These are phyloP conservation scores for Lithodes maja DNA, from an alignment of 2,888 invertebrate genomes.

Conservation along the genomic window DNA sequence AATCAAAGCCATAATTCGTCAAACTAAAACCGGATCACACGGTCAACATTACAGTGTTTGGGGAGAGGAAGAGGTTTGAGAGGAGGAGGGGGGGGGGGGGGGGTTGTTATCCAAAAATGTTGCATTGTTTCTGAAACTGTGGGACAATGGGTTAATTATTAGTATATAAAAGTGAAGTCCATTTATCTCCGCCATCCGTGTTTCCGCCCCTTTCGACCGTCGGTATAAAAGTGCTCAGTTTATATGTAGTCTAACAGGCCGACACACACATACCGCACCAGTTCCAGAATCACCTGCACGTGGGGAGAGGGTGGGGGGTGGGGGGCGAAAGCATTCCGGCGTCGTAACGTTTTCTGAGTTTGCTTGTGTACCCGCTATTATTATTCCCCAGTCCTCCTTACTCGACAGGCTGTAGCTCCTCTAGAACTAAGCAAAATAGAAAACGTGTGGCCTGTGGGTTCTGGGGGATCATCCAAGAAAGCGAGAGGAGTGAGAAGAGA, in stretches of 20 bases:
- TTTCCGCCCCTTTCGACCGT: not conserved
- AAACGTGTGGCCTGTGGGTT: constrained; percentile 26
- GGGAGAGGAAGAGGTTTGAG: no score
- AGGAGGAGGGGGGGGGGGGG: no score
- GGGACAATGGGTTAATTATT: not conserved
- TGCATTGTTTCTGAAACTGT: not conserved
- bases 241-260: not conserved
- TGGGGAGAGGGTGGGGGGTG: not conserved
- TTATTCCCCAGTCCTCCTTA: constrained; percentile 21
- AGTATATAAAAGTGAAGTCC: not conserved
- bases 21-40: not conserved
- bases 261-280: not conserved
- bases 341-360: not conserved
- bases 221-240: not conserved
- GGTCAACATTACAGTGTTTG: not conserved
- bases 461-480: constrained; percentile 24
- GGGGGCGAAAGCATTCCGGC: not conserved
- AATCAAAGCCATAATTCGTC: not conserved
- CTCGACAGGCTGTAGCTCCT: constrained; percentile 33
- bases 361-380: constrained; percentile 29
- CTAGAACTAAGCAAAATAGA: constrained; percentile 34
- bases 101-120: no score
- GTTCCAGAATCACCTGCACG: constrained; percentile 4
- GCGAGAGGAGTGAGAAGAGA: constrained; percentile 10
- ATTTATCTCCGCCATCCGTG: not conserved